phyloP scores from a whole-genome alignment of 2,888 invertebrate species.

The Pseudolycoriella hygida region DNA sequence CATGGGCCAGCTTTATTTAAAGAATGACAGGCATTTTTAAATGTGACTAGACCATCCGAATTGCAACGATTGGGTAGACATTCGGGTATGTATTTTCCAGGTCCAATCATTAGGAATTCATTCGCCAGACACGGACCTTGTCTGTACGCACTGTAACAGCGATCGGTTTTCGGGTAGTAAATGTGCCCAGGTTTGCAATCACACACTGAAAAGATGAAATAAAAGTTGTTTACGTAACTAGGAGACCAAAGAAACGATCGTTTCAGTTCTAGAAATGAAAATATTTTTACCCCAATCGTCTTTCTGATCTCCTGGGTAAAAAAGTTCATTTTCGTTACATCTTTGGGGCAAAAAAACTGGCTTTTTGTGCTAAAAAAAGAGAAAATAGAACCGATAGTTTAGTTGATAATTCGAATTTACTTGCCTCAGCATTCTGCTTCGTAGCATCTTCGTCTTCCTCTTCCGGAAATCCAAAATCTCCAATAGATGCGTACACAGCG shows the following conservation, averaged over 20 bases:
- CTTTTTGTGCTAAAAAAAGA: constrained; percentile 28
- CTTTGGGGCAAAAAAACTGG: constrained; percentile 38
- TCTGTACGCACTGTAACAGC: constrained; percentile 42
- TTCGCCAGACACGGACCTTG: constrained; percentile 42
- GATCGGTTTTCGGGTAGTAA: constrained; percentile 40
- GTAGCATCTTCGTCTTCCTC: too few relatives aligned
- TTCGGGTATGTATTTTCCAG: constrained; percentile 34
- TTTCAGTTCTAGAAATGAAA: constrained; percentile 11
- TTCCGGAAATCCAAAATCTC: too few relatives aligned
- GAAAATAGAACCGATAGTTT: not conserved
- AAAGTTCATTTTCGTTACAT: constrained; percentile 44
- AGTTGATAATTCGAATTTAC: too few relatives aligned
- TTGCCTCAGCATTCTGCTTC: too few relatives aligned
- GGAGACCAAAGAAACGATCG: not conserved
- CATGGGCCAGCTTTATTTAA: constrained; percentile 19
- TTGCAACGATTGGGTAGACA: constrained; percentile 44
- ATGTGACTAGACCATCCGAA: constrained; percentile 32
- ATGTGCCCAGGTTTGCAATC: constrained; percentile 41
- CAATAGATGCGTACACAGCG: too few relatives aligned
- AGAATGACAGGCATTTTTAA: constrained; percentile 17
- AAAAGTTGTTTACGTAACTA: not conserved
- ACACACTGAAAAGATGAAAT: constrained; percentile 18
- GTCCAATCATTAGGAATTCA: constrained; percentile 36
- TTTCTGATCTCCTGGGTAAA: constrained; percentile 45
- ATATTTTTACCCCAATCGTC: constrained; percentile 41